Evolutionary conservation across 2,888 invertebrate genomes (phyloP).

Genomic region (Epinotia demarniana): DNA sequence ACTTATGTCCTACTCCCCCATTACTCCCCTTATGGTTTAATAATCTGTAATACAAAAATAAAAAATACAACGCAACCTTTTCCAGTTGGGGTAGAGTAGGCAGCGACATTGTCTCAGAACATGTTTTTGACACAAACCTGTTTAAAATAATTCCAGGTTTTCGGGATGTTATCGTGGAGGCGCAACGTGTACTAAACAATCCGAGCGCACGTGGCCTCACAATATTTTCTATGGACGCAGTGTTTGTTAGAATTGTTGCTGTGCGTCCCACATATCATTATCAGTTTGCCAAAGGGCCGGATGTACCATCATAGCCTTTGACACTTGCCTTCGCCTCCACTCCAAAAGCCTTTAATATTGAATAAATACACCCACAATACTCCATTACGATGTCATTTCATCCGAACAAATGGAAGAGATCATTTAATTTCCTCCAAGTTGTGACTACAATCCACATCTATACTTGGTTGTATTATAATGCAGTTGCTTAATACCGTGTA

Average conservation of each 20-base stretch:
- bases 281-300: conserved; percentile 64
- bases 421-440: conserved; percentile 38
- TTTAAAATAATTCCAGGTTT: not conserved
- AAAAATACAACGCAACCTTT: not conserved
- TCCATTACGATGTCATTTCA: conserved; percentile 64
- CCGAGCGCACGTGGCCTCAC: not conserved
- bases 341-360: conserved; percentile 69
- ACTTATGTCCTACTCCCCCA: no score
- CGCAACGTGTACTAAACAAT: not conserved
- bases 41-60: not conserved
- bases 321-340: conserved; percentile 65
- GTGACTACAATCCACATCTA: conserved; percentile 49
- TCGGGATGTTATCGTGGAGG: not conserved
- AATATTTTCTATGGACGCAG: not conserved
- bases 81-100: not conserved
- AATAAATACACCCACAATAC: conserved; percentile 73
- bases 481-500: conserved; percentile 77
- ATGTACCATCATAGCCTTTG: conserved; percentile 67
- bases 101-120: no score
- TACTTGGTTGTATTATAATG: conserved; percentile 59
- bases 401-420: conserved; percentile 50
- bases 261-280: conserved; percentile 51
- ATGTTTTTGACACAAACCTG: not conserved
- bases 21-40: no score
- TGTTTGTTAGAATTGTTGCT: conserved; percentile 20